phyloP scores from a whole-genome alignment of 2,888 invertebrate genomes.

The Apamea sordens region DNA sequence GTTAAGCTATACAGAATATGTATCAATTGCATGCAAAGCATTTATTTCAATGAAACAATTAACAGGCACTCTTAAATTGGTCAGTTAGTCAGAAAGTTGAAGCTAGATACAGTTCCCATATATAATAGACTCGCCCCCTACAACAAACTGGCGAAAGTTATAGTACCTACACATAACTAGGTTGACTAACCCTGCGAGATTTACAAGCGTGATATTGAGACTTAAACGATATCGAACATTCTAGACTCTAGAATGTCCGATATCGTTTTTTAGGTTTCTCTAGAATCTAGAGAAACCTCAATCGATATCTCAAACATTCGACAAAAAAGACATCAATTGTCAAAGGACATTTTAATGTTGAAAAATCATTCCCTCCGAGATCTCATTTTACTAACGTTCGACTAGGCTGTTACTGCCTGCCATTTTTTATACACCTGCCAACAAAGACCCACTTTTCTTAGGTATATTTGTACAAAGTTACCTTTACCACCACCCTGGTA shows the following conservation, averaged over 20 bases:
- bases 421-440: constrained; percentile 82
- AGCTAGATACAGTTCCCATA: too few species aligned
- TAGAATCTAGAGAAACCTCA: constrained; percentile 9
- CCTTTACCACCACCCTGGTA: background rate
- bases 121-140: background rate
- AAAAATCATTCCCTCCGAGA: constrained; percentile 64
- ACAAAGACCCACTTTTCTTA: constrained; percentile 77
- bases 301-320: constrained; percentile 5
- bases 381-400: constrained; percentile 69
- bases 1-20: too few species aligned
- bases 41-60: too few species aligned
- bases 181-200: too few species aligned
- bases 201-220: background rate
- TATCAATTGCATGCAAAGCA: too few species aligned
- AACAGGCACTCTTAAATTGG: too few species aligned
- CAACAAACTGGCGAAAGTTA: background rate
- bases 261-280: too few species aligned
- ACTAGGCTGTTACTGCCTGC: constrained; percentile 72
- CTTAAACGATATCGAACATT: background rate
- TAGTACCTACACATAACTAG: too few species aligned
- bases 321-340: constrained; percentile 40
- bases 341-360: constrained; percentile 64
- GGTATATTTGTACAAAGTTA: constrained; percentile 67
- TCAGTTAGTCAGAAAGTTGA: too few species aligned
- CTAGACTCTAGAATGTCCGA: background rate